Base-by-base conservation (phyloP, 2,113 vertebrate genomes). In the Myotis brandtii region DNA sequence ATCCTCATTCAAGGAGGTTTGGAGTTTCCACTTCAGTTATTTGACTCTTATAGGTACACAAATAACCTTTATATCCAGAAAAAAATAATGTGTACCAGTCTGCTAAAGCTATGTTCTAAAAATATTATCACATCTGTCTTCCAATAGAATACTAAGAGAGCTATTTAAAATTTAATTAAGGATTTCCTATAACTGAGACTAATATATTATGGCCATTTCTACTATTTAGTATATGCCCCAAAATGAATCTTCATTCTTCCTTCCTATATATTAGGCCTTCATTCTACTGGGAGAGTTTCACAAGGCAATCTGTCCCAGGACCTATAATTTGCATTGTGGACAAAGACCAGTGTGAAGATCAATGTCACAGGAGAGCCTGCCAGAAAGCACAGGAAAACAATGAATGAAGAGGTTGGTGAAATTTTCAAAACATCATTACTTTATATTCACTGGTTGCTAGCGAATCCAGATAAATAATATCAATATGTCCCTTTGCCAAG, bases 161-260 rank as follows among this genome's bases (percentile, higher is more conserved):
- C 30, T 86, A 52, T 79, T 77, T 93, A 91, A 94, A 89, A 86
- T 77, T 56, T 92, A 92, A 92, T 17, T 66, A 69, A 94, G 23
- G 14, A 90, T 82, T 91, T 94, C 37, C 56, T 75, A 17, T 92
- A 86, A 34, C 13, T 73, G 52, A 94, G 73, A 84, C 46, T 64
- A 88, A 87, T 30, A 81, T 43, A 76, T 50, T 34, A 64, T 50
- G 17, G 9, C 40, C 62, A 94, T 32, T 83, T 66, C 75, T 69
- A 92, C 46, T 76, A 46, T 76, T 50, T 82, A 52, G 12, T 59
- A 81, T 34, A 56, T 64, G 40, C 9, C 30, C 3, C 23, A 52
- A 72, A 84, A 93, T 40, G 12, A 86, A 91, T 67, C 56, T 90
- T 91, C 66, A 7, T 17, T 70, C 21, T 34, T 92, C 37, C 64